Evolutionary conservation across 2,888 invertebrate genomes (phyloP), one percentile per base, ranked within the genome.

Genomic region (Melinaea marsaeus): DNA sequence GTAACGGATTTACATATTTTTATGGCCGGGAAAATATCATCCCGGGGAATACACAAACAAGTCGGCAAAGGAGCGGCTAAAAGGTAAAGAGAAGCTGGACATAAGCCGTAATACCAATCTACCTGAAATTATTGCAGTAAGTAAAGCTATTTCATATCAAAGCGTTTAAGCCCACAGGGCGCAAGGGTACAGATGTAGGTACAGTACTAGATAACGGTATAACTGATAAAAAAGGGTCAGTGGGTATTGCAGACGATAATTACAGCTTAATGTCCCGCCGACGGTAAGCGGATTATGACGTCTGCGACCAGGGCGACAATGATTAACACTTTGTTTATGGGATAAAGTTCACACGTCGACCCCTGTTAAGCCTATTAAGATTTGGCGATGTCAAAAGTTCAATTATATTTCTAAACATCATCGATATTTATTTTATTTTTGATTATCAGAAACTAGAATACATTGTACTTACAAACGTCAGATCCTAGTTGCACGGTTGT

Each of bases 191-290:
- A 32, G 32, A 9, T n/a, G 51, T 59, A 58, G 47, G 55, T 63
- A 55, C 64, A 58, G 61, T 61, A 66, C 55, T 59, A 64, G 60
- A 72, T 72, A 71, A 9, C 42, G 9, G 42, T 42, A 9, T 9
- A 42, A 72, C 64, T 72, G 70, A 73, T 71, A 75, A 76, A 76
- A 80, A 79, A 71, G 69, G 67, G 68, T 63, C 74, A 75, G 73
- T 72, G 73, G 70, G 68, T 72, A 74, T 72, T 63, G 74, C 69
- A 68, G 70, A 74, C 71, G 72, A 74, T 81, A 79, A 83, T 83
- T 81, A 80, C 75, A 74, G 79, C 75, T 76, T 79, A 77, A 77
- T 78, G 79, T 79, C 80, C 79, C 75, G 74, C 72, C 68, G 65
- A 68, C 68, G 66, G 69, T 80, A 78, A 79, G 77, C 78, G 76